Evolutionary conservation across 1,140 invertebrate species (phyloP).

Genomic region (Bombus impatiens): DNA sequence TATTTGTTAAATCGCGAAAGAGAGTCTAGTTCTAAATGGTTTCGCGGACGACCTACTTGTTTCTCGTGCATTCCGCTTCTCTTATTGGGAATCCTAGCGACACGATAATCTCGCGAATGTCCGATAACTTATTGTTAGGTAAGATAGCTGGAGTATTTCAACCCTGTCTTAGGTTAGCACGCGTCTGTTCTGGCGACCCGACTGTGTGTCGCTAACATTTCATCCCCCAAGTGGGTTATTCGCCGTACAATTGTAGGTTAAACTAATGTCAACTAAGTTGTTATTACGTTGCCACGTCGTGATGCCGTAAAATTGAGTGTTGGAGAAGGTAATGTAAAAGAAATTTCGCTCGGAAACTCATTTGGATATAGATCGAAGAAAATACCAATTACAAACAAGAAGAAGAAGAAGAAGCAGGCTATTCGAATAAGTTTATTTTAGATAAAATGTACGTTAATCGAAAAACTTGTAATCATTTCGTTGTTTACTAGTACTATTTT

Average conservation of each 20-base stretch:
- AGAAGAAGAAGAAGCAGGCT: not conserved
- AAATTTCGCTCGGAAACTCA: not conserved
- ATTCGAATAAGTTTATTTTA: not conserved
- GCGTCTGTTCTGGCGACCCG: not conserved
- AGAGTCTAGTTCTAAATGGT: not conserved
- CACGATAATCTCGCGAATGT: not conserved
- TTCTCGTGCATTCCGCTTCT: not conserved
- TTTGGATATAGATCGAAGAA: not conserved
- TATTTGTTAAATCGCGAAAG: not conserved
- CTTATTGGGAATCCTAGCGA: not conserved
- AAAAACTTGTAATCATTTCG: not conserved
- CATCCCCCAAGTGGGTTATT: conserved; percentile 33
- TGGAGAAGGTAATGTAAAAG: not conserved
- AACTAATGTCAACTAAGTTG: conserved; percentile 33
- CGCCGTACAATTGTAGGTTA: conserved; percentile 23
- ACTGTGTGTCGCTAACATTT: not conserved
- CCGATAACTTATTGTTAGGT: conserved; percentile 9
- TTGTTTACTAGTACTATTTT: not conserved
- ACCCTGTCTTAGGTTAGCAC: conserved; percentile 15
- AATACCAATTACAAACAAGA: not conserved
- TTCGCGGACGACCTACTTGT: not conserved
- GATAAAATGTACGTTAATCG: not conserved
- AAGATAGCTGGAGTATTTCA: not conserved
- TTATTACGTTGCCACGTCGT: not conserved
- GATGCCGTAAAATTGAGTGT: not conserved